A percentile compares a stretch with the other conserved stretches of the same genome.
These are phyloP conservation scores for Halocynthia roretzi DNA, from an alignment of 23 tunicate species.

Conservation along the genomic window DNA sequence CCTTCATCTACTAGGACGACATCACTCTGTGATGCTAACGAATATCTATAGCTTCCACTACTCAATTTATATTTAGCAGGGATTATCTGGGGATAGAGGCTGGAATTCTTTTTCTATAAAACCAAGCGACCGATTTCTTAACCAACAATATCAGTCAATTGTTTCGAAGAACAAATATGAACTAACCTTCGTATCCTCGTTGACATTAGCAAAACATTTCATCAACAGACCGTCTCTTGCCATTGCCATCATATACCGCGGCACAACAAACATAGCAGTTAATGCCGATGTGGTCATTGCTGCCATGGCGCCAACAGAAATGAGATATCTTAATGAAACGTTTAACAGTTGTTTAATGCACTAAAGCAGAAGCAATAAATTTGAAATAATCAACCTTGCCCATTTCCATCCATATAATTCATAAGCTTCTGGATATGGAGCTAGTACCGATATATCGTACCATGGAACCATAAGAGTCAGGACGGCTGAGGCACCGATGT, in stretches of 20 bases:
- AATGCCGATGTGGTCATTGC: slow-evolving; percentile 65
- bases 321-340: slow-evolving; percentile 27
- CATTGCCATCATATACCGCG: slow-evolving; percentile 67
- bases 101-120: too few species aligned
- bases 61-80: too few species aligned
- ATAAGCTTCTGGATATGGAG: slow-evolving; percentile 82
- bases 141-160: too few species aligned
- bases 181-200: slow-evolving; percentile 67
- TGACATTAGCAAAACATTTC: slow-evolving; percentile 27
- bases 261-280: slow-evolving; percentile 44
- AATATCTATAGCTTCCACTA: too few species aligned
- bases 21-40: too few species aligned
- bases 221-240: slow-evolving; percentile 66
- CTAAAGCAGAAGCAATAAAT: neutral
- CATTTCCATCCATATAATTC: slow-evolving; percentile 52
- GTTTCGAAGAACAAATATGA: neutral
- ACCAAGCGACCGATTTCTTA: too few species aligned
- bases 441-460: slow-evolving; percentile 29
- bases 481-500: slow-evolving; percentile 73
- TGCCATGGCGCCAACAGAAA: slow-evolving; percentile 74
- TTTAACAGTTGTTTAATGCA: neutral
- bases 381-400: slow-evolving; percentile 24
- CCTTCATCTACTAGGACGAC: too few species aligned
- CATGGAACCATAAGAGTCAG: slow-evolving; percentile 89
- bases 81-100: too few species aligned